Base-by-base conservation (phyloP, 1,140 invertebrate genomes). In the Drosophila eugracilis region DNA sequence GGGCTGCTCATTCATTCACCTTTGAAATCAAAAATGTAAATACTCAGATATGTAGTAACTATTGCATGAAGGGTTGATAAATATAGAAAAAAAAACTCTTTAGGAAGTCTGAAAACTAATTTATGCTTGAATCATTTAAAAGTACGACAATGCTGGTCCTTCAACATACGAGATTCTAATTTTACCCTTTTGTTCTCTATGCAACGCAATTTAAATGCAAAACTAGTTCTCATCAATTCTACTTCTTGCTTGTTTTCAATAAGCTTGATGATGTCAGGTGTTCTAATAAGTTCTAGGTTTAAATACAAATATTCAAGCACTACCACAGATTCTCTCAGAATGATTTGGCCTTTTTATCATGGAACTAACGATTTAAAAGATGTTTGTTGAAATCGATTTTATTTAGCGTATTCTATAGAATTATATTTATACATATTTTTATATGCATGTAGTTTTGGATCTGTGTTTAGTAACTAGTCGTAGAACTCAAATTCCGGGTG, bases 321-420 rank as follows among this genome's bases (percentile, higher is more conserved):
- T 19, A 30, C 26, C 10, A 48, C 30, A 30, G 12, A 7, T 14
- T 26, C 34, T 10, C 14, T n/a, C n/a, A n/a, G n/a, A 41, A 57
- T 30, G n/a, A 5, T 10, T 9, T 24, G 9, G 17, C 1, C 2
- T 24, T 37, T 32, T 26, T 5, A 6, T 26, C 5, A 26, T 12
- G 2, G 26, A 28, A 32, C 4, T 32, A n/a, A 45, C n/a, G 14
- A 32, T n/a, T 17, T 15, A 45, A 30, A 7, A 36, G 5, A 53
- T 52, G 26, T 71, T 22, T 42, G 17, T 84, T 78, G 36, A 72
- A 77, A 70, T 85, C 34, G 17, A 70, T 77, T 84, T 86, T 85
- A 85, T 85, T 85, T 70, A 70, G 47, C 62, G 47, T 58, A 59
- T 49, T 81, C 21, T 52, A 42, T 52, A 52, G 26, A 30, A 66